Conservation (phyloP, 64 coral and sea anemone species). For the Actinia tenebrosa region DNA sequence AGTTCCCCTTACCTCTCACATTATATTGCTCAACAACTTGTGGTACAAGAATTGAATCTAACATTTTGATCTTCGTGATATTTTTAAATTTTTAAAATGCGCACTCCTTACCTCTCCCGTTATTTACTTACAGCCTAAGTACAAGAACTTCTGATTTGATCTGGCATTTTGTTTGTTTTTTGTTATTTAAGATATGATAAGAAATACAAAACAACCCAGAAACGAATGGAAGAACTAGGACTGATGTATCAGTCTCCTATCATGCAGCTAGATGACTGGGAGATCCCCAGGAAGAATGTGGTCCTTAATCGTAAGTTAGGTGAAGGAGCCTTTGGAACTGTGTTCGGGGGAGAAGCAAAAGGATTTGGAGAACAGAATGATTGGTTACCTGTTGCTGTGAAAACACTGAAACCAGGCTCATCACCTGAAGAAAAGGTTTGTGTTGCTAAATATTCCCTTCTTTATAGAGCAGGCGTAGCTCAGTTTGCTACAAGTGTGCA, state of each 20-base stretch:
- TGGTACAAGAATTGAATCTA: background rate
- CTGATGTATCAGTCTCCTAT: conserved; percentile 79
- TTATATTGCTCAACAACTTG: too few species aligned
- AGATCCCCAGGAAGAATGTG: conserved; percentile 61
- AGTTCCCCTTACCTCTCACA: too few species aligned
- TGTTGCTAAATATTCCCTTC: background rate
- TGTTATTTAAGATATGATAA: conserved; percentile 50
- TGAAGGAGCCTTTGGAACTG: conserved; percentile 85
- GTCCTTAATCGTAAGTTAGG: conserved; percentile 86
- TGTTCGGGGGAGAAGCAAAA: conserved; percentile 73
- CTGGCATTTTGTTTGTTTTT: background rate
- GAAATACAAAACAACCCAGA: conserved; percentile 73
- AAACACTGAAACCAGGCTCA: conserved; percentile 79
- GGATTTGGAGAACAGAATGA: conserved; percentile 36
- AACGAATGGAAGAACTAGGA: conserved; percentile 82
- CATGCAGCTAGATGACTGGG: conserved; percentile 80
- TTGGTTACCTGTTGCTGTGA: conserved; percentile 84
- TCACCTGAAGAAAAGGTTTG: conserved; percentile 81
- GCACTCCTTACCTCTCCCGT: background rate
- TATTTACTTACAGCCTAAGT: background rate
- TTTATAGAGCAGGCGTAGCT: too few species aligned
- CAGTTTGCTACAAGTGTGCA: too few species aligned
- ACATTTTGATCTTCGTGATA: too few species aligned
- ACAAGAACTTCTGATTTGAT: background rate
- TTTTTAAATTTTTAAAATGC: too few species aligned